Evolutionary conservation across 2,888 invertebrate species (phyloP).

Genomic region (Odontocolon sp.): DNA sequence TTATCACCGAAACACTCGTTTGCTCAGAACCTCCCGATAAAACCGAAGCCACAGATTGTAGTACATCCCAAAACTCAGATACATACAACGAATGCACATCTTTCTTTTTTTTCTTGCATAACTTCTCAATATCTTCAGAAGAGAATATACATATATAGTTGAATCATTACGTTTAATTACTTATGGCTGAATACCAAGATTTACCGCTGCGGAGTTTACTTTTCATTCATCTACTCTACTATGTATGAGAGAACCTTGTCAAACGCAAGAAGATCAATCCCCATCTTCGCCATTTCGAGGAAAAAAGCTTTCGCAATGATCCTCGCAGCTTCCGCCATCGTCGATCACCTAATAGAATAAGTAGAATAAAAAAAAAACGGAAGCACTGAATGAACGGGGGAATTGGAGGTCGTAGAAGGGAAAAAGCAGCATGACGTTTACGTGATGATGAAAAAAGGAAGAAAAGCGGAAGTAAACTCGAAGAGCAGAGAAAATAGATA

Average conservation of each 20-base stretch:
- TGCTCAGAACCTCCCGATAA: slow-evolving; percentile 23
- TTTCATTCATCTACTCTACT: neutral
- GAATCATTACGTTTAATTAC: neutral
- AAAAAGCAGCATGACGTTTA: slow-evolving; percentile 9
- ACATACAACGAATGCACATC: neutral
- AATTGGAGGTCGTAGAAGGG: slow-evolving; percentile 18
- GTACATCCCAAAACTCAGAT: neutral
- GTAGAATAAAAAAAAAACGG: neutral
- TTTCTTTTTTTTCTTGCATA: neutral
- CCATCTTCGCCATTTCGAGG: too few relatives aligned
- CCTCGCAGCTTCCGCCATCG: neutral
- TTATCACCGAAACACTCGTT: slow-evolving; percentile 30
- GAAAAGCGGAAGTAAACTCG: neutral
- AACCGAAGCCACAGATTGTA: slow-evolving; percentile 3
- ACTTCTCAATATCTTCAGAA: neutral
- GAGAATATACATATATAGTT: neutral
- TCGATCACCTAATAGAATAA: neutral
- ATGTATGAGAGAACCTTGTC: neutral
- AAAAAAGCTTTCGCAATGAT: neutral
- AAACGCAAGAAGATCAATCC: neutral
- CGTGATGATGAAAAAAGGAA: neutral
- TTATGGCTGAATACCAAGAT: neutral
- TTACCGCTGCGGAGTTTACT: neutral
- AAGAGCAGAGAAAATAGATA: slow-evolving; percentile 14
- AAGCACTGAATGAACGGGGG: neutral